Conservation (phyloP, 2,113 vertebrate genomes). For the Crotalus horridus region DNA sequence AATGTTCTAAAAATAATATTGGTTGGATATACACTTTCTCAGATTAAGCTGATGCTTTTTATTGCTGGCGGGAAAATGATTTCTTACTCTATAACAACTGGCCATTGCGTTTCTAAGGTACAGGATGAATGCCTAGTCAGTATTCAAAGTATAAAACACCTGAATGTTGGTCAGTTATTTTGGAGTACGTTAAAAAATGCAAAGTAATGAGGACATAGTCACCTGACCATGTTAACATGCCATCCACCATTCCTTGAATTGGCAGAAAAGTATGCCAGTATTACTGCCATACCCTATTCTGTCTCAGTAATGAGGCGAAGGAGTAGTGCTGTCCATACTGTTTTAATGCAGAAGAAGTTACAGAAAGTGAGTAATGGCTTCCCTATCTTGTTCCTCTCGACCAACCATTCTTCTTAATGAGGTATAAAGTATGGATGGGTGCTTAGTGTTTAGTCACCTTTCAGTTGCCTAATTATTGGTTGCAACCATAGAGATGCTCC, state of each 20-base stretch:
- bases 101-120: conserved; percentile 4
- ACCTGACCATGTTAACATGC: background rate
- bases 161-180: background rate
- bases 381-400: background rate
- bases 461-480: background rate
- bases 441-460: background rate
- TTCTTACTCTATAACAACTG: background rate
- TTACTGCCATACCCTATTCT: background rate
- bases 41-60: background rate
- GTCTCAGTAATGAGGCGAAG: background rate
- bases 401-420: background rate
- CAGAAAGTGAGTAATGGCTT: background rate
- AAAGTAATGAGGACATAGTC: background rate
- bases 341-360: background rate
- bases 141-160: background rate
- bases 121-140: background rate
- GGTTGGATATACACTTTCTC: background rate
- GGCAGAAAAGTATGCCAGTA: background rate
- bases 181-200: background rate
- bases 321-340: background rate
- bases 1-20: background rate
- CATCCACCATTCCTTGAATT: background rate
- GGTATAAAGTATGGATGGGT: background rate
- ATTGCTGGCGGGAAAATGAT: background rate
- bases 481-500: background rate